phyloP scores from a whole-genome alignment of 2,113 vertebrate genomes.

The Pteruthius melanotis region DNA sequence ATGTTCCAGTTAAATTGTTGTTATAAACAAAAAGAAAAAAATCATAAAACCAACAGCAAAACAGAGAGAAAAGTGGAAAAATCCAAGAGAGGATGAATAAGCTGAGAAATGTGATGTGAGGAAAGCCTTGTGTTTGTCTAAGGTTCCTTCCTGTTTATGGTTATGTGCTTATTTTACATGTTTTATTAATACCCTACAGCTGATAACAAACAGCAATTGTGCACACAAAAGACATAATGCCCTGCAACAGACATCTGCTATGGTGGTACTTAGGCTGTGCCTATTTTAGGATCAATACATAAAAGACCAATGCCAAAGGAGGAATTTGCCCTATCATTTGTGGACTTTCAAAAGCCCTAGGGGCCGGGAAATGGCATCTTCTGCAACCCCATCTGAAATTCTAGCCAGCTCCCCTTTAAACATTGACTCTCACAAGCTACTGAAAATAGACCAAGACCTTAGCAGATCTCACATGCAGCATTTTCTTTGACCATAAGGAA shows the following conservation, averaged over 20 bases:
- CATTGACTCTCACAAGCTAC: not conserved
- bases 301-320: not conserved
- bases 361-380: not conserved
- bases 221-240: not conserved
- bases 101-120: not conserved
- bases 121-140: not conserved
- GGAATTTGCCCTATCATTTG: not conserved
- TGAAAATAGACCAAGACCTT: not conserved
- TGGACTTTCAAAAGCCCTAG: not conserved
- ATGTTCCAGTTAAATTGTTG: not conserved
- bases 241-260: fast-evolving
- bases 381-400: not conserved
- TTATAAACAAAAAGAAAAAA: not conserved
- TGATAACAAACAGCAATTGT: not conserved
- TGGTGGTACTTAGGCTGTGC: not conserved
- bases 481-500: not conserved
- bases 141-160: not conserved
- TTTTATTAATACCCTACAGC: not conserved
- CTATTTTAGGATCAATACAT: not conserved
- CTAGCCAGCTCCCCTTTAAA: not conserved
- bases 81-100: not conserved
- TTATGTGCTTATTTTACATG: not conserved
- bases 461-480: not conserved
- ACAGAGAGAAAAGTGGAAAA: not conserved
- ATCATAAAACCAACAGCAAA: not conserved